These are phyloP conservation scores for Himalopsyche phryganea DNA, from an alignment of 1,140 invertebrate species.

Conservation along the genomic window DNA sequence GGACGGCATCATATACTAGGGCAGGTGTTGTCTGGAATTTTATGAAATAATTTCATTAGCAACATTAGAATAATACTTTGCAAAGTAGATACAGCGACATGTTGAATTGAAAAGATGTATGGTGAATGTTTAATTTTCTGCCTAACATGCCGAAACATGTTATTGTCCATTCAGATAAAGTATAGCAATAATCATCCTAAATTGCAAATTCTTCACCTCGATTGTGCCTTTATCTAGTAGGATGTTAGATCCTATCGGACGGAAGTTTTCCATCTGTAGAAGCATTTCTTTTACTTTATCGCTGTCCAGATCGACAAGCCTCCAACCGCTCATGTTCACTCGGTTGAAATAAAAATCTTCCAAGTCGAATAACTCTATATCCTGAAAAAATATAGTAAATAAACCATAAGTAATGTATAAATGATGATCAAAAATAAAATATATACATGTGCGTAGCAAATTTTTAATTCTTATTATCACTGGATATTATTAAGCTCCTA, in stretches of 20 bases:
- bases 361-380: slow-evolving; percentile 85
- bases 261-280: slow-evolving; percentile 84
- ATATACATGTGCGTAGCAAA: no score
- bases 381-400: slow-evolving; percentile 50
- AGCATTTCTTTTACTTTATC: slow-evolving; percentile 71
- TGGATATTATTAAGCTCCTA: no score
- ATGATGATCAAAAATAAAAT: no score
- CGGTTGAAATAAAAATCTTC: slow-evolving; percentile 93
- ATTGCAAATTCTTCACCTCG: no score
- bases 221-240: slow-evolving; percentile 71
- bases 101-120: no score
- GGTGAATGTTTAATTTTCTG: no score
- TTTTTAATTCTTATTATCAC: background rate
- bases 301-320: slow-evolving; percentile 78
- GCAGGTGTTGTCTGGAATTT: slow-evolving; percentile 85
- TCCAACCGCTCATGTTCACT: slow-evolving; percentile 89
- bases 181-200: no score
- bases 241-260: slow-evolving; percentile 76
- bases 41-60: no score
- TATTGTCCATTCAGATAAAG: no score
- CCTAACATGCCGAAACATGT: no score
- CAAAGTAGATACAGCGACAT: no score
- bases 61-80: slow-evolving; percentile 26
- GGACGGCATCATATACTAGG: slow-evolving; percentile 87
- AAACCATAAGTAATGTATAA: background rate